These are phyloP conservation scores for Hippocampus comes DNA, from an alignment of 2,113 vertebrate species.

Conservation along the genomic window DNA sequence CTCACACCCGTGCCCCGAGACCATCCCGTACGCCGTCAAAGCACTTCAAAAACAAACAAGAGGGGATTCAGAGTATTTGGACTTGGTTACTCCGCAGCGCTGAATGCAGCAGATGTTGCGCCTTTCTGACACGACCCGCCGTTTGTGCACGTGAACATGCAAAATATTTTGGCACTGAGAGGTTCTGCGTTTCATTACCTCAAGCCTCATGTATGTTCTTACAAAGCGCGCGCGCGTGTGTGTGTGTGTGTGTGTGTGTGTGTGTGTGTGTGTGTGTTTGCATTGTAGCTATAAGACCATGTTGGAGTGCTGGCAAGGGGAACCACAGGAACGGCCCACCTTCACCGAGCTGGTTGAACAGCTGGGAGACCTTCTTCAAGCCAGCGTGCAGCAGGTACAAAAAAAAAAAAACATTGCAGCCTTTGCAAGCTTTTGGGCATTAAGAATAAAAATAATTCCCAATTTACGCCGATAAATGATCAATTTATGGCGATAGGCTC, in stretches of 20 bases:
- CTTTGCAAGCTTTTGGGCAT: too few species aligned
- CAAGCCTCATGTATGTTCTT: conserved; percentile 4
- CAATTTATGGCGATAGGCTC: too few species aligned
- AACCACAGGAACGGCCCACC: conserved; percentile 78
- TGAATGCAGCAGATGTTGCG: background rate
- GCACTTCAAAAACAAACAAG: background rate
- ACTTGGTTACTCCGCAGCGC: background rate
- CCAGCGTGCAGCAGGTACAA: conserved; percentile 89
- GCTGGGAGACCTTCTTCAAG: conserved; percentile 89
- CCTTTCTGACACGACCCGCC: background rate
- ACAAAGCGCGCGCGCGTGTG: background rate
- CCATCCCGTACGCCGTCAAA: background rate
- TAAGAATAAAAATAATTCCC: too few species aligned
- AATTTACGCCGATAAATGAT: too few species aligned
- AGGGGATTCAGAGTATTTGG: background rate
- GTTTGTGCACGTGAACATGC: background rate
- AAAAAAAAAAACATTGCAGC: too few species aligned
- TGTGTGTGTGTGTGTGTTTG: too few species aligned
- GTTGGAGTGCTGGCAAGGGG: conserved; percentile 89
- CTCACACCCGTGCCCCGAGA: background rate
- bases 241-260: background rate
- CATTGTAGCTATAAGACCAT: conserved; percentile 84
- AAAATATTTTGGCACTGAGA: background rate
- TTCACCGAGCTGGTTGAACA: conserved; percentile 87
- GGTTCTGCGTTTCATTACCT: conserved; percentile 2